Evolutionary conservation across 2,888 invertebrate species (phyloP).

Genomic region (Tanytarsus gracilentus): DNA sequence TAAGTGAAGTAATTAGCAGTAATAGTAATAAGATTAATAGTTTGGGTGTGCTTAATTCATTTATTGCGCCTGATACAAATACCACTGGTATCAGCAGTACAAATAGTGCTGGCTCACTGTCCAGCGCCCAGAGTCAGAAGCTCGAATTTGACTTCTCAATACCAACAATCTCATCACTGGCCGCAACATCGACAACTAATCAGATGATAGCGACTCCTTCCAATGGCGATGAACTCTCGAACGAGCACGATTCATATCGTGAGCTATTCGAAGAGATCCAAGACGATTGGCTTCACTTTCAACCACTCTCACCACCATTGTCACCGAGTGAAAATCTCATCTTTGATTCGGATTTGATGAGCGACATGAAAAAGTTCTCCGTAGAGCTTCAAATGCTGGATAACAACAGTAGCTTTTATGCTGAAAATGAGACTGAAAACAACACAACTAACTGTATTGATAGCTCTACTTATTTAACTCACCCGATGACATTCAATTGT

Average conservation of each 20-base stretch:
- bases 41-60: constrained; percentile 21
- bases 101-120: constrained; percentile 12
- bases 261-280: constrained; percentile 40
- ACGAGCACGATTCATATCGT: constrained; percentile 33
- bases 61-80: background rate
- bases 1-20: constrained; percentile 9
- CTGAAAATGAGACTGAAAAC: constrained; percentile 2
- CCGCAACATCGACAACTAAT: background rate
- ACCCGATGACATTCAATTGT: constrained; percentile 18
- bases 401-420: background rate
- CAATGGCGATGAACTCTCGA: constrained; percentile 21
- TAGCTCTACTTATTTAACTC: constrained; percentile 16
- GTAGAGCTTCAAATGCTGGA: constrained; percentile 18
- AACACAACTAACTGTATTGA: background rate
- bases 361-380: constrained; percentile 7
- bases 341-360: constrained; percentile 18
- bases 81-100: constrained; percentile 16
- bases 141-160: background rate
- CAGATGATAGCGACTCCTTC: background rate
- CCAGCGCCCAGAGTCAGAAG: background rate
- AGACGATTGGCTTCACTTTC: constrained; percentile 43
- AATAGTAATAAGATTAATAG: constrained; percentile 1
- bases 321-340: constrained; percentile 32
- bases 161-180: background rate
- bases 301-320: constrained; percentile 39